Conservation (phyloP, 2,888 invertebrate species). For the Drosophila multiciliata region DNA sequence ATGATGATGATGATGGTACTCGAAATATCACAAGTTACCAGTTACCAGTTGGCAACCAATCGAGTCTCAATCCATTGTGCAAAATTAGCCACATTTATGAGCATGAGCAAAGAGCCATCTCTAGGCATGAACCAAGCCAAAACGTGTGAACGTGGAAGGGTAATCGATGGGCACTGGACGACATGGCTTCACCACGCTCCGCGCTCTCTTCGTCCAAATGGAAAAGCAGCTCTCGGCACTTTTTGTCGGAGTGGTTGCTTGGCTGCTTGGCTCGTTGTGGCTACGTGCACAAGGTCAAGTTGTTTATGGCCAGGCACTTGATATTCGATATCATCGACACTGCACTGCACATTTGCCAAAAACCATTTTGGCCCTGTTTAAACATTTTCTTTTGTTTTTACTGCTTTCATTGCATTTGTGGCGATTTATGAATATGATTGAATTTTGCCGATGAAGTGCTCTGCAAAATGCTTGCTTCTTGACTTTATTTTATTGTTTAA, state of each 20-base stretch:
- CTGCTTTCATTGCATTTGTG: conserved; percentile 37
- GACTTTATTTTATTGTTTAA: conserved; percentile 62
- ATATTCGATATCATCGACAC: conserved; percentile 69
- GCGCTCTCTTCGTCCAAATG: conserved; percentile 12
- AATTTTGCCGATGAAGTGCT: conserved; percentile 54
- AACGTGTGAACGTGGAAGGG: conserved; percentile 78
- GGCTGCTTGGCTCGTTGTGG: conserved; percentile 1
- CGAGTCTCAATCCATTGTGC: conserved; percentile 51
- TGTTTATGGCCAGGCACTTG: conserved; percentile 78
- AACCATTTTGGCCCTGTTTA: conserved; percentile 47
- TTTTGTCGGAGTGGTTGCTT: not conserved
- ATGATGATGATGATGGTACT: conserved; percentile 17
- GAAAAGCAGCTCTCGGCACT: conserved; percentile 15
- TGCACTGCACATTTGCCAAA: conserved; percentile 7
- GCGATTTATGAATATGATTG: conserved; percentile 58
- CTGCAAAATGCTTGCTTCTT: conserved; percentile 51
- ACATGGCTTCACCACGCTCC: conserved; percentile 25
- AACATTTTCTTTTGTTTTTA: not conserved
- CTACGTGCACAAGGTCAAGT: conserved; percentile 79
- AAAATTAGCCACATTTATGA: conserved; percentile 77
- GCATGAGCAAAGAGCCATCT: conserved; percentile 50
- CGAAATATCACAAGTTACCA: conserved; percentile 12
- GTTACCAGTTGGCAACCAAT: conserved; percentile 13
- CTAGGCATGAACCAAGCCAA: conserved; percentile 34
- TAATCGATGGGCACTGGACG: conserved; percentile 72